phyloP scores from a whole-genome alignment of 2,888 invertebrate genomes.

The Julus scandinavius region DNA sequence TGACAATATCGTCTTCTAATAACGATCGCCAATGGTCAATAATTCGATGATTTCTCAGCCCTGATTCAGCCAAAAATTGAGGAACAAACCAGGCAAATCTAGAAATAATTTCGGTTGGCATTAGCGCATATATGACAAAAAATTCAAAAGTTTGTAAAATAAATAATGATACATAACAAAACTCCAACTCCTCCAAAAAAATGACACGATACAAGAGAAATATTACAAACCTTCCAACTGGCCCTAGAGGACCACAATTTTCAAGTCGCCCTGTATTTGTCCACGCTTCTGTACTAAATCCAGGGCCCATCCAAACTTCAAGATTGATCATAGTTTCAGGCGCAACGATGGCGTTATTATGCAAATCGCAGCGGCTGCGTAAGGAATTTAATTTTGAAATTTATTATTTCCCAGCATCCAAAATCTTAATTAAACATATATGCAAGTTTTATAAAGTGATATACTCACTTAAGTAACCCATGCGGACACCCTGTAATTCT shows the following conservation, averaged over 20 bases:
- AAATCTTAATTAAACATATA: background rate
- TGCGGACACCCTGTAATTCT: constrained; percentile 63
- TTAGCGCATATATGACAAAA: no score
- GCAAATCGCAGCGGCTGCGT: background rate
- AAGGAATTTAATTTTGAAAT: no score
- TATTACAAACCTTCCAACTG: constrained; percentile 64
- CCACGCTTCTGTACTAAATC: constrained; percentile 69
- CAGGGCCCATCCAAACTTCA: constrained; percentile 77
- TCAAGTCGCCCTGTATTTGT: constrained; percentile 63
- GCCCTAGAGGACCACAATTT: constrained; percentile 66
- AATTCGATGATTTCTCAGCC: constrained; percentile 59
- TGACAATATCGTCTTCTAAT: constrained; percentile 66
- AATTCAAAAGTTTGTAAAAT: background rate
- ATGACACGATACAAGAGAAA: background rate
- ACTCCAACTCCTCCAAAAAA: background rate
- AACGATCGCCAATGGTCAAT: constrained; percentile 73
- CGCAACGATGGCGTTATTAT: constrained; percentile 25
- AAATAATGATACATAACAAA: no score
- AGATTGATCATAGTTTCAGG: constrained; percentile 72
- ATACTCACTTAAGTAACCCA: constrained; percentile 56
- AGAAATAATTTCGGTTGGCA: constrained; percentile 48
- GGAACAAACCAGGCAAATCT: constrained; percentile 67
- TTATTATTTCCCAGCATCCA: no score
- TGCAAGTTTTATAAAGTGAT: background rate
- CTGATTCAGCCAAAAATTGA: constrained; percentile 63